Evolutionary conservation across 1,140 invertebrate genomes (phyloP), one percentile per base, ranked within the genome.

Genomic region (Drosophila paulistorum): DNA sequence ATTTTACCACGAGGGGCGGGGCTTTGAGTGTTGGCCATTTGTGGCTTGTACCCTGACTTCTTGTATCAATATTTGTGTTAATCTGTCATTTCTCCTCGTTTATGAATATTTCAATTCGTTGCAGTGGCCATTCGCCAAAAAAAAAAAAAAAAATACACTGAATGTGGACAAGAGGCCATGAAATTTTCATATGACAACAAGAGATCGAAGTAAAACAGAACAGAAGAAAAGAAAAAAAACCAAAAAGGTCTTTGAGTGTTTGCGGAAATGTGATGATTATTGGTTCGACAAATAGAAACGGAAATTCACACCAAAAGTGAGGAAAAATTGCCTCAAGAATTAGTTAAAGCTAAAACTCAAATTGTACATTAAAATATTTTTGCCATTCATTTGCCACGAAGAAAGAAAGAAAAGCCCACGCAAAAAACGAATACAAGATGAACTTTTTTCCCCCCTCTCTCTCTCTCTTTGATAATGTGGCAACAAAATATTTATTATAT

Each of bases 1-100:
- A 9, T 14, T 20, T 9, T 17, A n/a, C 6, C 42, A 6, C n/a
- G 4, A 14, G 7, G 3, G 14, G 7, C 1, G 7, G 2, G 17
- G 17, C 45, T 17, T 17, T 17, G 35, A 48, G 37, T 37, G 68
- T 42, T 57, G 41, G 39, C 54, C 70, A 37, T 55, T 55, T 51
- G 20, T 57, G 60, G 54, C 41, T 54, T 39, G 42, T 62, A 64
- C 69, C 57, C 73, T 33, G 55, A 64, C 39, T 55, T 62, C 72
- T 77, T 87, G 84, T 87, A 81, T 87, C 84, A 87, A 87, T 87
- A 87, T 87, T 87, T 87, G 84, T 81, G 77, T 89, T 89, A 89
- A 89, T 89, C 84, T 89, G 84, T 89, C 84, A 89, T 89, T 89
- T 89, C 81, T 83, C 77, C 68, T 89, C 80, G 77, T 84, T 89